Conservation (phyloP, 2,888 invertebrate species). For the Melolontha melolontha region DNA sequence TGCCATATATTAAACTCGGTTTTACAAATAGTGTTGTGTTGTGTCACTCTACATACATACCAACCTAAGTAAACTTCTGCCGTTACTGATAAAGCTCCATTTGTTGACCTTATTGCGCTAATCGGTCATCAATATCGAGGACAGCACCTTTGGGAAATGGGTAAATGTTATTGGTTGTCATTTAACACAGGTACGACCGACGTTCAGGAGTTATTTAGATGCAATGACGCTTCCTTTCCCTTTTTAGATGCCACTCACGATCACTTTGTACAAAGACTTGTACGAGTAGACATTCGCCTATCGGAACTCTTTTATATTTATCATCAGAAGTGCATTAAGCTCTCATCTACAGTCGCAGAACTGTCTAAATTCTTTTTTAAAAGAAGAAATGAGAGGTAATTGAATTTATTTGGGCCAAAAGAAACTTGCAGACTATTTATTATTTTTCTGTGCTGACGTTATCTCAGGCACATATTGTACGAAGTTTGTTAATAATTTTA, state of each 20-base stretch:
- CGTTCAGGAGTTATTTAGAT: constrained; percentile 24
- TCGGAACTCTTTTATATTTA: constrained; percentile 16
- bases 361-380: background rate
- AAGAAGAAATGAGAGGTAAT: background rate
- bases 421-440: no score
- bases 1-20: background rate
- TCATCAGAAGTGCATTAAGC: background rate
- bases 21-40: constrained; percentile 5
- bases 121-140: constrained; percentile 23
- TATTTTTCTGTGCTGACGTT: no score
- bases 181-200: constrained; percentile 24
- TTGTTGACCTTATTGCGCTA: constrained; percentile 20
- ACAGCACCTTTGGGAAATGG: constrained; percentile 3
- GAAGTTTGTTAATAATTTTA: no score
- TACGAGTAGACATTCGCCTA: constrained; percentile 35
- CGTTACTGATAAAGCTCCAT: constrained; percentile 8
- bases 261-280: constrained; percentile 31
- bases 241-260: constrained; percentile 22
- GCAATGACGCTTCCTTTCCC: constrained; percentile 10
- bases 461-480: no score
- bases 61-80: constrained; percentile 13
- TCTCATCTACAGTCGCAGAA: constrained; percentile 13
- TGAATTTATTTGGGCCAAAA: no score
- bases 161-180: constrained; percentile 19
- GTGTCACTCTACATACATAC: background rate